phyloP scores from a whole-genome alignment of 2,888 invertebrate species.

The Dioctria linearis region DNA sequence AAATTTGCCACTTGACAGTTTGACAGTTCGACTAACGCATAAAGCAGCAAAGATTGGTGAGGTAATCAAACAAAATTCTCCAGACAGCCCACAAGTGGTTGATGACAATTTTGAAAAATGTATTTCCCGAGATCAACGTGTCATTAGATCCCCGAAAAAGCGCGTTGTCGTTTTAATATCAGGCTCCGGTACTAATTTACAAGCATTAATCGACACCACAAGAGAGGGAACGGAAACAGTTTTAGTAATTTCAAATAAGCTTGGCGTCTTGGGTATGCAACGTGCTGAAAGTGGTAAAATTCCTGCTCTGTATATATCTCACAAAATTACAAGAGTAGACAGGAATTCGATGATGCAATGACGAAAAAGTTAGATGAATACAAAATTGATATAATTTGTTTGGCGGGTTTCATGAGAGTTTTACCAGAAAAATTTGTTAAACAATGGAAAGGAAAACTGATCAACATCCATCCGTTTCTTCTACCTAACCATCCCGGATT shows the following conservation, averaged over 20 bases:
- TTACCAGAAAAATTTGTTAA: constrained; percentile 82
- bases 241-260: constrained; percentile 90
- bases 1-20: too few species aligned
- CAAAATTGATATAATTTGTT: too few species aligned
- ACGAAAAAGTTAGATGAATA: constrained; percentile 77
- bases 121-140: constrained; percentile 75
- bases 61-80: constrained; percentile 72
- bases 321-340: constrained; percentile 81
- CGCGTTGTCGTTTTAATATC: constrained; percentile 90
- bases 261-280: constrained; percentile 83
- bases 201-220: constrained; percentile 88
- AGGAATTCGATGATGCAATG: constrained; percentile 86
- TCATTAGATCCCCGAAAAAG: constrained; percentile 70
- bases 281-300: constrained; percentile 85
- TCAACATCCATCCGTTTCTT: constrained; percentile 96
- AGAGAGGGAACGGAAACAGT: constrained; percentile 85
- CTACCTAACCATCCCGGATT: constrained; percentile 93
- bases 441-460: constrained; percentile 86
- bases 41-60: constrained; percentile 78
- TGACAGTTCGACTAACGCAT: constrained; percentile 71
- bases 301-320: constrained; percentile 80
- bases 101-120: constrained; percentile 81
- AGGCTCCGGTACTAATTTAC: constrained; percentile 86
- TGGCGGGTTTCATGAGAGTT: constrained; percentile 99
- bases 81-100: constrained; percentile 76